Evolutionary conservation across 1,140 invertebrate genomes (phyloP), one percentile per base, ranked within the genome.

Genomic region (Alviniconcha marisindica): DNA sequence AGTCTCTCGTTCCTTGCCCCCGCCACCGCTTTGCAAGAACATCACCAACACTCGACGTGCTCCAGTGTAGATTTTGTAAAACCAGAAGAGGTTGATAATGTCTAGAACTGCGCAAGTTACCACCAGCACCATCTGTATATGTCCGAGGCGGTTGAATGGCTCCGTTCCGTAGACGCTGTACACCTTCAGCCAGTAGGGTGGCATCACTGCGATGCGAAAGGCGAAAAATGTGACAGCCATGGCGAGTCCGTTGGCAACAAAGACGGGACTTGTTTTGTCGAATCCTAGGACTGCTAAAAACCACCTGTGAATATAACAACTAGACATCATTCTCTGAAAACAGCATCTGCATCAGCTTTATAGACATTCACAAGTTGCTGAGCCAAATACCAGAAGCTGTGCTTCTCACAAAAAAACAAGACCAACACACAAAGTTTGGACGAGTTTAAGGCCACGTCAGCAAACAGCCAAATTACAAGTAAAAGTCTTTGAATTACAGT

Each of bases 191-290:
- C 91, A 92, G 69, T 90, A 92, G 10, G 84, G 83, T 12, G 92
- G 91, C 86, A 92, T 92, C 24, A 83, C 85, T 31, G 88, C 82
- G 44, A 92, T 89, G 18, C 92, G 86, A 24, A 88, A 89, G 0
- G 89, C n/a, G 54, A 92, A 92, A 86, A 92, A 92, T 2, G 90
- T 88, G 18, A 90, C 60, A 5, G 91, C 89, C 92, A 92, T 92
- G 36, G 89, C 84, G 38, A 92, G 69, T 24, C 91, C 92, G 85
- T 92, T 92, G 15, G 88, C 77, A 31, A 92, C 83, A 83, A 89
- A 90, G 40, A 88, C n/a, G 38, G 78, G 60, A 71, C 88, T 90
- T 40, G 83, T 87, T 82, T 90, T 90, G 33, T 82, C 77, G 86
- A 90, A 91, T 31, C 89, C 87, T 21, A 90, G 74, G 66, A 85